Evolutionary conservation across 2,797 vertebrate genomes (phyloP), one percentile per base, ranked within the genome.

Genomic region (Neosilurus mollespiculum): DNA sequence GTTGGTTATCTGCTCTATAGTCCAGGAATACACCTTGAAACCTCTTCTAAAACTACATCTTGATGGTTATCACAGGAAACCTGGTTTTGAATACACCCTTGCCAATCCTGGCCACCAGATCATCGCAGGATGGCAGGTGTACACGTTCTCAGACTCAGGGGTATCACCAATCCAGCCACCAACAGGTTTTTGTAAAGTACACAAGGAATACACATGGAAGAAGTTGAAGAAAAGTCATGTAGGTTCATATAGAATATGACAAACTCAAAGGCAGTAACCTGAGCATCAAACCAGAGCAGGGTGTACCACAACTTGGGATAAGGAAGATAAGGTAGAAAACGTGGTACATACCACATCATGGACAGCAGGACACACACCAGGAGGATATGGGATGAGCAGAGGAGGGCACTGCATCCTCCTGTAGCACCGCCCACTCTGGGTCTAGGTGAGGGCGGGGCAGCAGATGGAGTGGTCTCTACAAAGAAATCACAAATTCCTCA

Each of bases 391-490:
- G 81, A 59, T 43, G 88, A 90, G 85, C 87, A 89, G 69, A 88
- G 69, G 15, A 89, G 79, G 67, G 81, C n/a, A n/a, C 86, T 84
- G 77, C 86, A 86, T 66, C 84, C 84, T 8, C 80, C 86, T 56
- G 65, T 86, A 80, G 87, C 24, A 15, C 84, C 85, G 43, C 92
- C 92, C 84, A 93, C 89, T 81, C 92, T 93, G 65, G 94, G 94
- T 53, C 93, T 93, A 56, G 94, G 93, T 90, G 94, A 95, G 16
- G 94, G 94, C 0, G 94, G 94, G 9, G 94, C 93, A 66, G 94
- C 90, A 65, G 94, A 89, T 20, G 94, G 94, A 86, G 93, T 95
- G 22, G 92, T 94, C 87, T 95, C 94, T 94, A 85, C 62, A 85
- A 34, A 78, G 66, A 87, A 72, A 51, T 37, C 82, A 62, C 22